Evolutionary conservation across 2,113 vertebrate species (phyloP).

Genomic region (Riparia riparia): DNA sequence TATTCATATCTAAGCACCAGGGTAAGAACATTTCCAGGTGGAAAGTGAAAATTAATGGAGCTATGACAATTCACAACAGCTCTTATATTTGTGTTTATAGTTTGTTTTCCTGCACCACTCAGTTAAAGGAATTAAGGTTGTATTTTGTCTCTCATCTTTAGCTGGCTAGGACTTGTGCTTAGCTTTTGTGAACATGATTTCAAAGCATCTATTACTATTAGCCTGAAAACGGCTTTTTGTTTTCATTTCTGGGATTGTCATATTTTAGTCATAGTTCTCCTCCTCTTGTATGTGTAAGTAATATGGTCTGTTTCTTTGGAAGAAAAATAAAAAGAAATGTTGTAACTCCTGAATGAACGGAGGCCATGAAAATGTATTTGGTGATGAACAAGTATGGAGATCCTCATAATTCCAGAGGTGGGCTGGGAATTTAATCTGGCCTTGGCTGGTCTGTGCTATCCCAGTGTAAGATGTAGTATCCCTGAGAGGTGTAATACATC

Average conservation of each 20-base stretch:
- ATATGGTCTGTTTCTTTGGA: not conserved
- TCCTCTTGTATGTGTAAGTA: not conserved
- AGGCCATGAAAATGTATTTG: not conserved
- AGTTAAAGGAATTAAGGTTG: slow-evolving; percentile 20
- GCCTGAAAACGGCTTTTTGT: not conserved
- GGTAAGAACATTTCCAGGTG: not conserved
- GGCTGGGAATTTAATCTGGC: not conserved
- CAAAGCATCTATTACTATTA: not conserved
- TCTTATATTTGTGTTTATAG: slow-evolving; percentile 9
- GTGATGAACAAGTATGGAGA: not conserved
- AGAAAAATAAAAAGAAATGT: not conserved
- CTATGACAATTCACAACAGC: not conserved
- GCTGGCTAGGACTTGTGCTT: not conserved
- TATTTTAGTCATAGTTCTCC: not conserved
- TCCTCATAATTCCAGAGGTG: not conserved
- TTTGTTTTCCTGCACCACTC: slow-evolving; percentile 4
- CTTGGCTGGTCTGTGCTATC: not conserved
- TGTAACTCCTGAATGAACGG: not conserved
- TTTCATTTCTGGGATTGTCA: not conserved
- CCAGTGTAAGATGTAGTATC: rapidly evolving
- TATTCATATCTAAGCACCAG: not conserved
- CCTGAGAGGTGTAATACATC: not conserved
- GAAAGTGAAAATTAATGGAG: slow-evolving; percentile 39
- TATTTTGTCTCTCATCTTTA: not conserved
- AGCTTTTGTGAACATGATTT: not conserved